A percentile compares a stretch with the other conserved stretches of the same genome.
Evolutionary conservation across 2,888 invertebrate species (phyloP).

Genomic region (Dryobotodes eremita): DNA sequence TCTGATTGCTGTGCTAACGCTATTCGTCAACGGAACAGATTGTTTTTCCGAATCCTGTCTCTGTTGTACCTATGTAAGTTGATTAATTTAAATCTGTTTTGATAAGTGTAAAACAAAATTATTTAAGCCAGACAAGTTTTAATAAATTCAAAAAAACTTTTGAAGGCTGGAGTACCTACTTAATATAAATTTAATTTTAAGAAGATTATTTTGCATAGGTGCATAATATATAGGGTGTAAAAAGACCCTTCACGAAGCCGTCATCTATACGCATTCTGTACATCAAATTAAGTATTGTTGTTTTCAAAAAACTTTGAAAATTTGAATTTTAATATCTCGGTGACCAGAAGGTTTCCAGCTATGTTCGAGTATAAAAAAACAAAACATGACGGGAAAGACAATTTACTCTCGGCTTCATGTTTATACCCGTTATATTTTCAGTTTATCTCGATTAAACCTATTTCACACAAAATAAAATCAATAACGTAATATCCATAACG

Average conservation of each 20-base stretch:
- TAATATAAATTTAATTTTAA: not conserved
- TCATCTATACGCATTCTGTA: not conserved
- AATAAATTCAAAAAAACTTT: not conserved
- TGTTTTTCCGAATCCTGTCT: not conserved
- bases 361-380: not conserved
- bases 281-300: not conserved
- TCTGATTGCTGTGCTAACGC: conserved; percentile 2
- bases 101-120: not conserved
- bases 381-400: not conserved
- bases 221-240: not conserved
- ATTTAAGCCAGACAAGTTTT: not conserved
- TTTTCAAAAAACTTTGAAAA: not conserved
- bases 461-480: not conserved
- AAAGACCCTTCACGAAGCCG: not conserved
- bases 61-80: not conserved
- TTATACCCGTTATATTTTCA: not conserved
- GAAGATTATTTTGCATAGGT: not conserved
- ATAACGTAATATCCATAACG: not conserved
- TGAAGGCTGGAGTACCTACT: not conserved
- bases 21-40: not conserved
- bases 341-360: not conserved
- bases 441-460: not conserved
- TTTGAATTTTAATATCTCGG: not conserved
- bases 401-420: not conserved
- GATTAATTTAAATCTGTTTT: not conserved